phyloP scores from a whole-genome alignment of 2,113 vertebrate species.

The Gopherus flavomarginatus region DNA sequence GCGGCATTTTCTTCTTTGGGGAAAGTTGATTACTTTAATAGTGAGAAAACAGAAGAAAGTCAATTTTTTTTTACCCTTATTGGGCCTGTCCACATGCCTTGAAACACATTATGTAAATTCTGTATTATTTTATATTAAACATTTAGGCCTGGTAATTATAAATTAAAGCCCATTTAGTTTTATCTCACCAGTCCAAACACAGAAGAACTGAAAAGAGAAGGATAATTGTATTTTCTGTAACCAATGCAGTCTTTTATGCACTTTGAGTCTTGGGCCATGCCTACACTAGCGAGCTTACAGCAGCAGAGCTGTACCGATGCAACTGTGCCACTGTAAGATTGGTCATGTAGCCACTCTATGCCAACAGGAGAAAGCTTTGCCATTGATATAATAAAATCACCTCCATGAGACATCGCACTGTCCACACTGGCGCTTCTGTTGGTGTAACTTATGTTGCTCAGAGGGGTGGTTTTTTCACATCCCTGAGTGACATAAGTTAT shows the following conservation, averaged over 20 bases:
- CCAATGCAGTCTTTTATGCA: neutral
- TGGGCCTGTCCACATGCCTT: neutral
- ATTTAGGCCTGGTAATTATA: neutral
- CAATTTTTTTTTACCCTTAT: slow-evolving; percentile 24
- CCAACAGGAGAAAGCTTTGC: no score
- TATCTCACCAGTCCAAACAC: neutral
- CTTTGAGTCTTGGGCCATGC: neutral
- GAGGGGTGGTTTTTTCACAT: no score
- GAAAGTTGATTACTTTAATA: slow-evolving; percentile 31
- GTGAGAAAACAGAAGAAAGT: slow-evolving; percentile 5
- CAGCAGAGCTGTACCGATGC: no score
- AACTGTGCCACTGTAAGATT: no score
- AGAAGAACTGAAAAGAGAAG: neutral
- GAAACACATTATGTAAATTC: neutral
- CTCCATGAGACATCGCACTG: no score
- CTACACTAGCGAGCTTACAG: no score
- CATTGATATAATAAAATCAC: no score
- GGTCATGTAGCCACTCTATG: no score
- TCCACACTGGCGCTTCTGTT: no score
- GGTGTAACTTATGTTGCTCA: no score
- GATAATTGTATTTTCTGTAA: neutral
- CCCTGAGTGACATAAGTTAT: no score
- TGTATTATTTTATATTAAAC: neutral
- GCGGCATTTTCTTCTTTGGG: slow-evolving; percentile 54
- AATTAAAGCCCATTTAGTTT: neutral